Evolutionary conservation across 2,888 invertebrate species (phyloP), one percentile per base, ranked within the genome.

Genomic region (Meteorus cinctellus): DNA sequence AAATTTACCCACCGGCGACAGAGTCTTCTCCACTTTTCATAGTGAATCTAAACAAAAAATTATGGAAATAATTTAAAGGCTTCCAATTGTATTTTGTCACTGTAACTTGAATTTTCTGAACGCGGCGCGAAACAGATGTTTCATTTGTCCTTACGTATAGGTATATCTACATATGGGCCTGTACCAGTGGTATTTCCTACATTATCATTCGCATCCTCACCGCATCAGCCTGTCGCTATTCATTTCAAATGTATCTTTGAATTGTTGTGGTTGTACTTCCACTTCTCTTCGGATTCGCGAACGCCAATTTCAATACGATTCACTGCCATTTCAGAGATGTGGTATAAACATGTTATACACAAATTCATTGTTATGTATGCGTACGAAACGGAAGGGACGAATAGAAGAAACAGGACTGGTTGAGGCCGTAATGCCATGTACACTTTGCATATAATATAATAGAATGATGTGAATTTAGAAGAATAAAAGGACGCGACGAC

Each of bases 401-500:
- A 65, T 12, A 24, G 6, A 36, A 36, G 55, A 51, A 59, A 55
- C 36, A 12, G 12, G 31, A 63, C 63, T 41, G 45, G 19, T 34
- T 31, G 29, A 24, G 29, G 59, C 31, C 16, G 48, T 48, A 41
- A 12, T 41, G 41, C 41, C 41, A n/a, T 4, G n/a, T 48, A 48
- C 14, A 48, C 8, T 12, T 12, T 41, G 41, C 24, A 24, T 55
- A 55, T 4, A 55, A 24, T 55, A 55, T 4, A 55, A 55, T 2
- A 55, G 19, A 19, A 55, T 51, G 55, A 55, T 55, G 19, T 5
- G 10, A 31, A 63, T 63, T 63, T 66, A 66, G 14, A 24, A 14
- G 36, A 41, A 36, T 66, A 66, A 66, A 41, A 55, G 19, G 55
- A 55, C 55, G 55, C 55, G 55, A 55, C 62, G 31, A 29, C 62